Conservation (phyloP, 2,113 vertebrate genomes). For the Platichthys stellatus region DNA sequence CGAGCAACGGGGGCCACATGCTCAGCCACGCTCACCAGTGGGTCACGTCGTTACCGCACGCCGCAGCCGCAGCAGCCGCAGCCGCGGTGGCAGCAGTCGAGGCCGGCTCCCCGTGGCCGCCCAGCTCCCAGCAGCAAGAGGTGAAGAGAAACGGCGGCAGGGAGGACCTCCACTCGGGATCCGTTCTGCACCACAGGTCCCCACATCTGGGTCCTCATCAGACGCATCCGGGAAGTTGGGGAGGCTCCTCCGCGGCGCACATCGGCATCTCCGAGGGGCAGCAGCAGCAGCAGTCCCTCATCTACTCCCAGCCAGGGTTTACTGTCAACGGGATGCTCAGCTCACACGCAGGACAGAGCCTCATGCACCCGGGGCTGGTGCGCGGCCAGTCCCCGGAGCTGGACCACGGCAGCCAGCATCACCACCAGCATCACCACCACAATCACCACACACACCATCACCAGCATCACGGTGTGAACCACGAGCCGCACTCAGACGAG, state of each 20-base stretch:
- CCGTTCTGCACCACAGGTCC: conserved; percentile 90
- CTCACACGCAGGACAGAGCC: conserved; percentile 88
- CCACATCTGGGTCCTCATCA: conserved; percentile 89
- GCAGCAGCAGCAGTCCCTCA: conserved; percentile 85
- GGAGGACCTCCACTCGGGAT: conserved; percentile 89
- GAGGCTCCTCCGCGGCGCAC: conserved; percentile 87
- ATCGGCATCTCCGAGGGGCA: conserved; percentile 87
- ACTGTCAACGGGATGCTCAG: conserved; percentile 97
- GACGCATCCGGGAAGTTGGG: conserved; percentile 89
- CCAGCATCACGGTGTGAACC: conserved; percentile 83
- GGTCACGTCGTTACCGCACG: conserved; percentile 94
- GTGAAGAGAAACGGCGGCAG: conserved; percentile 87
- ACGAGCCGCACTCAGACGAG: conserved; percentile 93
- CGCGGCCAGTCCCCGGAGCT: conserved; percentile 93
- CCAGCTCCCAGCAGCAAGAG: conserved; percentile 87
- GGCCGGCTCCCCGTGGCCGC: conserved; percentile 89
- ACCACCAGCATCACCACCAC: conserved; percentile 85
- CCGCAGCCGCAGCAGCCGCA: conserved; percentile 90
- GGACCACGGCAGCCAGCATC: conserved; percentile 85
- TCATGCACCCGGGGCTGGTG: conserved; percentile 91
- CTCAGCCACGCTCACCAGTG: conserved; percentile 95
- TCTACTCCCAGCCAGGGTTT: conserved; percentile 93
- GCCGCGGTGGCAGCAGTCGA: conserved; percentile 89
- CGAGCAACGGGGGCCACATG: conserved; percentile 94
- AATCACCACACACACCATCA: conserved; percentile 85